Conservation (phyloP, 1,140 invertebrate species). For the Anadara kagoshimensis region DNA sequence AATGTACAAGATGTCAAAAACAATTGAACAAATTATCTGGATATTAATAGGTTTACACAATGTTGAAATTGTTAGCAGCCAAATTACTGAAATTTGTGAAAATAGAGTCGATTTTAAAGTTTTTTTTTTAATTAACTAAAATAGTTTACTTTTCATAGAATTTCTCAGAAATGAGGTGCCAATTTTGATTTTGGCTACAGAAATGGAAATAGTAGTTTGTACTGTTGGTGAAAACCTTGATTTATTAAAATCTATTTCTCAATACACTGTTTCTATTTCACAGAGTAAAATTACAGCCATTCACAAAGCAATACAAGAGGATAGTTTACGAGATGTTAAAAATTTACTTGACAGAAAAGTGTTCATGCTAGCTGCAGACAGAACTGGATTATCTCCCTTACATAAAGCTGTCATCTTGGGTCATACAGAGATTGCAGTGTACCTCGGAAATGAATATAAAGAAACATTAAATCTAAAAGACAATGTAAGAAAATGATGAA, state of each 20-base stretch:
- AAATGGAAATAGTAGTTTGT: no score
- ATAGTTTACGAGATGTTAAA: constrained; percentile 35
- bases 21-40: no score
- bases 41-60: no score
- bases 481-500: constrained; percentile 35
- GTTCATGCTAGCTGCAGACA: constrained; percentile 42
- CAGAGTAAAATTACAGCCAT: constrained; percentile 46
- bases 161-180: no score
- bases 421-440: constrained; percentile 16
- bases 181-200: no score
- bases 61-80: no score
- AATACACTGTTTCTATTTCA: neutral
- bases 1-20: neutral
- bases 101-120: no score
- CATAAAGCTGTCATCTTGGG: constrained; percentile 52
- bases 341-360: constrained; percentile 43
- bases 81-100: no score
- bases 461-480: constrained; percentile 39
- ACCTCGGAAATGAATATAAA: constrained; percentile 30
- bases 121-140: no score
- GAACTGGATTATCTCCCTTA: constrained; percentile 51
- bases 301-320: constrained; percentile 48
- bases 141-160: no score
- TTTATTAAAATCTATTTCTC: no score
- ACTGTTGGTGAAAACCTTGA: no score